phyloP scores from a whole-genome alignment of 2,888 invertebrate species.

The Argynnis bischoffii region DNA sequence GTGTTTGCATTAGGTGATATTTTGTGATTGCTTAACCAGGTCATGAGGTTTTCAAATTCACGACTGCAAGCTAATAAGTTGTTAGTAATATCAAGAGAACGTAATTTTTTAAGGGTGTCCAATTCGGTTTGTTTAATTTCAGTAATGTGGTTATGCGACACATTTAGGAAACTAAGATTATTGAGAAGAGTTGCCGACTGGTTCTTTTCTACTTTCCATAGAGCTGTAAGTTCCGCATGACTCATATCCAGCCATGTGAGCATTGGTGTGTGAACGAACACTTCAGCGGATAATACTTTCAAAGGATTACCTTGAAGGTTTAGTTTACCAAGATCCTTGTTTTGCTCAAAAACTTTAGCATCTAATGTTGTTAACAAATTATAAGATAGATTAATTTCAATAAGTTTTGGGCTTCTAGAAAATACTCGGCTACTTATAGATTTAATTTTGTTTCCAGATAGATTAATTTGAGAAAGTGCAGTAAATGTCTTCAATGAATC shows the following conservation, averaged over 20 bases:
- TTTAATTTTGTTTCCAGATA: conserved; percentile 86
- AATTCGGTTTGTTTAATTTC: conserved; percentile 83
- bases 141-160: conserved; percentile 82
- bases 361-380: conserved; percentile 85
- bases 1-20: conserved; percentile 78
- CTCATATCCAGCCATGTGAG: conserved; percentile 87
- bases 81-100: conserved; percentile 83
- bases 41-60: conserved; percentile 85
- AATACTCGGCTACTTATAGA: conserved; percentile 81
- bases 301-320: conserved; percentile 89
- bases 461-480: conserved; percentile 84
- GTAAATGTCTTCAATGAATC: conserved; percentile 88
- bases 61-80: conserved; percentile 87
- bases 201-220: conserved; percentile 84
- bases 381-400: conserved; percentile 87
- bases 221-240: conserved; percentile 84
- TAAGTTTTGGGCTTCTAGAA: conserved; percentile 80
- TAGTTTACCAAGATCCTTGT: conserved; percentile 84
- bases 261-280: conserved; percentile 84
- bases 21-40: conserved; percentile 83
- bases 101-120: conserved; percentile 80
- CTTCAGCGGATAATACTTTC: conserved; percentile 84
- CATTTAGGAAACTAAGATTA: conserved; percentile 82
- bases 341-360: conserved; percentile 84
- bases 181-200: conserved; percentile 73